phyloP scores from a whole-genome alignment of 2,888 invertebrate genomes.

The Litoditis marina region DNA sequence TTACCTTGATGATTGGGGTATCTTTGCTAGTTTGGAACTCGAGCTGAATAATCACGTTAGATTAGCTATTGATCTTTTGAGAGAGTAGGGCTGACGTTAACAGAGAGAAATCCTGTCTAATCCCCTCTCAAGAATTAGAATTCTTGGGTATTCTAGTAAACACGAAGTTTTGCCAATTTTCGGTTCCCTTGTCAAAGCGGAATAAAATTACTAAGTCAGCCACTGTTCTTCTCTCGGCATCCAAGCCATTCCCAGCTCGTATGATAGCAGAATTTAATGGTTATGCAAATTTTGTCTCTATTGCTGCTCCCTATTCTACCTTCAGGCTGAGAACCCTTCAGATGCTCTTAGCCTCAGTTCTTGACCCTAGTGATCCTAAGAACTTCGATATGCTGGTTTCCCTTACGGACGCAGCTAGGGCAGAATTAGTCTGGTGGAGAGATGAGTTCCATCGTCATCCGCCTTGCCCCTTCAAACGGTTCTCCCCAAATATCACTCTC shows the following conservation, averaged over 20 bases:
- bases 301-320: constrained; percentile 6
- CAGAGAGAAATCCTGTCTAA: not conserved
- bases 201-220: too few species aligned
- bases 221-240: too few species aligned
- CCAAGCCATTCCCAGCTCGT: too few species aligned
- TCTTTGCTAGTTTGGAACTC: not conserved
- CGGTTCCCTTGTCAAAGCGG: too few species aligned
- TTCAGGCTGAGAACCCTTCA: not conserved
- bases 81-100: not conserved
- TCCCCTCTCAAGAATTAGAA: not conserved
- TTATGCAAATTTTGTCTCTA: not conserved
- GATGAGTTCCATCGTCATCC: not conserved
- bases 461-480: not conserved
- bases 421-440: not conserved
- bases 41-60: not conserved
- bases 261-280: constrained; percentile 9
- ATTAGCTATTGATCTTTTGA: not conserved
- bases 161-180: too few species aligned
- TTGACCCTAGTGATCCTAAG: too few species aligned
- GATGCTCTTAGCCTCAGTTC: not conserved
- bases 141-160: constrained; percentile 11
- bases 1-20: not conserved
- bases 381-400: too few species aligned
- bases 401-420: not conserved
- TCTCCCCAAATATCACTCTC: not conserved